Conservation (phyloP, 2,113 vertebrate species). For the Mustela lutreola region DNA sequence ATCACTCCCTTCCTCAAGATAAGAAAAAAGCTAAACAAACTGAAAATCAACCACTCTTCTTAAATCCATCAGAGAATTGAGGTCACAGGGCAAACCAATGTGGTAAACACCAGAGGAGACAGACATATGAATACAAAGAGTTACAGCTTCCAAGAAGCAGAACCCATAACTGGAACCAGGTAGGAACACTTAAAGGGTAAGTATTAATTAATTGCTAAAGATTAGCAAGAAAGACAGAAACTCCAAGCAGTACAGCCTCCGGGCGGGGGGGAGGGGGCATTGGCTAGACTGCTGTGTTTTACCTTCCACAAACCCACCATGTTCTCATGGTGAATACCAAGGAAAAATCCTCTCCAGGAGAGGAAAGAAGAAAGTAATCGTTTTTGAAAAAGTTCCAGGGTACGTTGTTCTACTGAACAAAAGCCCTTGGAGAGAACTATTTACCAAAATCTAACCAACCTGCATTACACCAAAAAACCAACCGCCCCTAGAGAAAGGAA, state of each 20-base stretch:
- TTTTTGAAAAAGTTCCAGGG: background rate
- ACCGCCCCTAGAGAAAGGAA: background rate
- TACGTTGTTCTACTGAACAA: background rate
- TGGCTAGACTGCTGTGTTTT: background rate
- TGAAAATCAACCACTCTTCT: background rate
- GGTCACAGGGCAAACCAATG: background rate
- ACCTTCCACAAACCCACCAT: background rate
- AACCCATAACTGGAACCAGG: background rate
- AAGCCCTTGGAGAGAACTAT: background rate
- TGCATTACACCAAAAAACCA: background rate
- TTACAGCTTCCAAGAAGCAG: background rate
- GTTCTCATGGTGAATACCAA: background rate
- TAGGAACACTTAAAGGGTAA: background rate
- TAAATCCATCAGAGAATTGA: background rate
- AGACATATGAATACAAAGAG: background rate
- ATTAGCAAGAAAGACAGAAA: background rate
- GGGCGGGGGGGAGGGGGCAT: accelerated
- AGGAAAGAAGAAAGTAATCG: background rate
- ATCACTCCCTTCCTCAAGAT: background rate
- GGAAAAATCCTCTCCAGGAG: background rate
- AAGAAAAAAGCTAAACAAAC: background rate
- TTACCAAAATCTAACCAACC: background rate
- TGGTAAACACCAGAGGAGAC: background rate
- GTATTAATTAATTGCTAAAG: background rate
- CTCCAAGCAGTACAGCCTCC: background rate